These are phyloP conservation scores for Apodemus speciosus DNA, from an alignment of 2,113 vertebrate species.

Conservation along the genomic window DNA sequence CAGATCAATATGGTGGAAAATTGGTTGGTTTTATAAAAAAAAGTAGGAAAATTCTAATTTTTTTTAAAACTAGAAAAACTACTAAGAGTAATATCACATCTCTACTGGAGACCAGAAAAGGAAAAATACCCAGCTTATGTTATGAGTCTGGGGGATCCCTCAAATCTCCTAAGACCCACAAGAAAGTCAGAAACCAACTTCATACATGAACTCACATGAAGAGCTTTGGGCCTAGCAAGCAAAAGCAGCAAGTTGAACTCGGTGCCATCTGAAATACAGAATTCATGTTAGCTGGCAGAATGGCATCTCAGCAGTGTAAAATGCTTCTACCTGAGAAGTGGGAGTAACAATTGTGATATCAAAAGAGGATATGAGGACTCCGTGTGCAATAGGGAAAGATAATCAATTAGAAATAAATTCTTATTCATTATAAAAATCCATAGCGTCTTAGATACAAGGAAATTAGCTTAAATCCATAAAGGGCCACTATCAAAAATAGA, in stretches of 20 bases:
- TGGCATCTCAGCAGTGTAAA: not conserved
- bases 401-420: conserved; percentile 13
- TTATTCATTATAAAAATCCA: conserved; percentile 14
- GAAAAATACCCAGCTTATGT: not conserved
- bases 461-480: not conserved
- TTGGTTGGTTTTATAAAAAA: not conserved
- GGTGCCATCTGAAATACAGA: not conserved
- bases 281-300: not conserved
- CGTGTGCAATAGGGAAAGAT: not conserved
- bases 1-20: not conserved
- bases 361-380: not conserved
- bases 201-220: not conserved
- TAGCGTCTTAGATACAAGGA: not conserved
- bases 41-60: not conserved
- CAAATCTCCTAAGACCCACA: conserved; percentile 4
- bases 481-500: not conserved
- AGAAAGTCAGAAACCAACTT: not conserved
- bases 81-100: not conserved
- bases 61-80: not conserved
- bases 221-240: not conserved
- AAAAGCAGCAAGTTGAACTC: not conserved
- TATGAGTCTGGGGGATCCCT: not conserved
- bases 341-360: not conserved
- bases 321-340: not conserved
- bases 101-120: not conserved